Base-by-base conservation (phyloP, 2,888 invertebrate genomes). In the Plagodis dolabraria region DNA sequence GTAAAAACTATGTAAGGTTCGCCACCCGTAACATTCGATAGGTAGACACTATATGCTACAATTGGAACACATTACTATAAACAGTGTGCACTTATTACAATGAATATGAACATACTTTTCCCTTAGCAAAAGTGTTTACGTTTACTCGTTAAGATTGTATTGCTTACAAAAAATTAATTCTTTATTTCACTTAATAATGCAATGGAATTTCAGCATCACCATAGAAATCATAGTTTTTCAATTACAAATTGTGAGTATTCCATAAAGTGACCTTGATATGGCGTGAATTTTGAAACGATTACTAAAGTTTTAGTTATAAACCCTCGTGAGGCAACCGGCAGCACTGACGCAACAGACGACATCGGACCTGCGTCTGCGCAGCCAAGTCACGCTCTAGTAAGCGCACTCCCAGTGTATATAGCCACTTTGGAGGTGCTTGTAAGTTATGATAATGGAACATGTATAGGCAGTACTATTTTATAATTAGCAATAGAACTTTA, bases 321-420 rank as follows among this genome's bases (percentile, higher is more conserved):
- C 86, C 83, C 85, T 73, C 69, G 77, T 84, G 85, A 77, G 68
- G 87, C 75, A 80, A 82, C 57, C 77, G 68, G 87, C 75, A 80
- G 81, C 57, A 55, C 57, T 82, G 77, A 76, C 67, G 82, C 70
- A 80, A 82, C 63, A 58, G 70, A 76, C 73, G 85, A 84, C 85
- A 83, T 77, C 82, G 77, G 72, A 69, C 59, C 66, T 59, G 71
- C 70, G 74, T 68, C 59, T 65, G 69, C 72, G 77, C 71, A 65
- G 62, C 66, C 70, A 77, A 77, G 86, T 83, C 83, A 72, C 74
- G 91, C 90, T 92, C 91, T 90, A 85, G 77, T 89, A 85, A 87
- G 64, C 64, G 59, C 22, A 68, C 61, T 62, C 61, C 53, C 59
- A 67, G 46, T 58, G 48, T 53, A 46, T 51, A 51, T 33, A 10